Evolutionary conservation across 37 sponge, comb jelly and placozoan genomes (phyloP), one percentile per base, ranked within the genome.

Genomic region (Diacarnus erythraeanus): DNA sequence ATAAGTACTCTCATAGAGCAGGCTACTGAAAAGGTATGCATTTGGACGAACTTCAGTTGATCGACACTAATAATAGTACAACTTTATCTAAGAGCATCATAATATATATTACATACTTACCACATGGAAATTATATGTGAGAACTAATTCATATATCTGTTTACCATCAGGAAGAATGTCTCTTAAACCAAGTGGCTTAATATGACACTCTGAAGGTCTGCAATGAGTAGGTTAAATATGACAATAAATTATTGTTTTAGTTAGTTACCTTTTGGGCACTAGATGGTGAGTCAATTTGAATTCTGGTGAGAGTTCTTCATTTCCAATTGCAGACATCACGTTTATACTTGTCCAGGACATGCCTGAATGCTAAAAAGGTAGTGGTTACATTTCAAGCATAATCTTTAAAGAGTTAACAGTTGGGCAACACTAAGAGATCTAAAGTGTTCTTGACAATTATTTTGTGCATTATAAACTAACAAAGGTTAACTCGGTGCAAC

Each of bases 1-100:
- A 65, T 78, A 96, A 26, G 86, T 86, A 54, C 71, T 79, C 87
- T 96, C 97, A 68, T 96, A 96, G 54, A 96, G 80, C 59, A 96
- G 61, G 58, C 87, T 84, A 81, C 78, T 88, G 64, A 91, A 42
- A 34, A 94, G 65, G 6, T 76, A 74, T 20, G 74, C 68, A 80
- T 72, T 71, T 0, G 93, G 89, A 1, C 86, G 54, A 56, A 93
- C 90, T 73, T 93, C 93, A 64, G 56, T 43, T 33, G 68, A 39
- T 25, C 68, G 80, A 71, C 41, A 57, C 82, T 87, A 69, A 39
- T 38, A 41, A 68, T 22, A 26, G 57, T 60, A 60, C n/a, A n/a
- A n/a, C n/a, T n/a, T n/a, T n/a, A n/a, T n/a, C n/a, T n/a, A n/a
- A n/a, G n/a, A 8, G 56, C 43, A 40, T 29, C 35, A 66, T 10